Evolutionary conservation across 2,113 vertebrate genomes (phyloP), one percentile per base, ranked within the genome.

Genomic region (Mastomys natalensis): DNA sequence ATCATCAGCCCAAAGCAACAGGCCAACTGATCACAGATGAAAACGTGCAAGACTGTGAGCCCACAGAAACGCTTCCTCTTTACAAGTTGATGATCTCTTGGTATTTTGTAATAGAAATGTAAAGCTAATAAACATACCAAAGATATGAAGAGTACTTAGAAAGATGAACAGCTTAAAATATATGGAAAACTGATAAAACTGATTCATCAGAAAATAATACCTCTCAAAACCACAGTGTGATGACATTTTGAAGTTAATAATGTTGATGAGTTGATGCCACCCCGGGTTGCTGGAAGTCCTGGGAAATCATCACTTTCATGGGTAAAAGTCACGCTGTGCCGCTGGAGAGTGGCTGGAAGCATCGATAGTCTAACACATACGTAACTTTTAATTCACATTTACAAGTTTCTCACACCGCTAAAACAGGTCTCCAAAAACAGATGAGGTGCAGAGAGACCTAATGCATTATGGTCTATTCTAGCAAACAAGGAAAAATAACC

Each of bases 81-180:
- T 31, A 68, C 21, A 58, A 77, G 31, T 5, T 45, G 70, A 26
- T 66, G 12, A 53, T 58, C 19, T 77, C 80, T 77, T 58, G 48
- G 19, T n/a, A 68, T 43, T 66, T 43, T 68, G 58, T 12, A 45
- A 68, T 3, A 85, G 78, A 55, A 45, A 85, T 5, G 45, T 29
- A 53, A 90, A 84, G 45, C 51, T 55, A n/a, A 68, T 74, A 26
- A 84, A 84, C 29, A 66, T 5, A 76, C 3, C 7, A 80, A 88
- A n/a, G 74, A 85, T 4, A 26, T 11, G 55, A 91, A 68, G 24
- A 78, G 43, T 34, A 34, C 48, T 31, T 29, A 73, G 82, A 87
- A 85, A 89, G 37, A 90, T 34, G 86, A 82, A 88, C 1, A 48
- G 17, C 37, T 77, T 68, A 76, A 93, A 87, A 60, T 24, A 60